phyloP scores from a whole-genome alignment of 2,888 invertebrate genomes.

The Quadroppia sp. region DNA sequence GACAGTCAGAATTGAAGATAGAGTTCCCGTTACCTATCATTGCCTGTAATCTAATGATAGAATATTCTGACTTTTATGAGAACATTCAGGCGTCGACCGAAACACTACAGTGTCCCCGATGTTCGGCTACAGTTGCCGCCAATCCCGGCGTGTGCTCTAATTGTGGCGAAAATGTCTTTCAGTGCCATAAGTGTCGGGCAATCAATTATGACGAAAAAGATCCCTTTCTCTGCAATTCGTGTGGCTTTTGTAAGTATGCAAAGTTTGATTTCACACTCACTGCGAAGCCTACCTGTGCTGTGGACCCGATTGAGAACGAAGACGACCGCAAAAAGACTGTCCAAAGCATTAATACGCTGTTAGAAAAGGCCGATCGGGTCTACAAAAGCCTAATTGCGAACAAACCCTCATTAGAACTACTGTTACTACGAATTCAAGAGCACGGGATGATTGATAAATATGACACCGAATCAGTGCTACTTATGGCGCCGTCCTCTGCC shows the following conservation, averaged over 20 bases:
- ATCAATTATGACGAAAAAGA: slow-evolving; percentile 99
- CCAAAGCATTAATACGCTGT: slow-evolving; percentile 76
- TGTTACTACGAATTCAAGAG: slow-evolving; percentile 80
- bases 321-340: slow-evolving; percentile 94
- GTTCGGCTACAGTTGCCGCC: slow-evolving; percentile 92
- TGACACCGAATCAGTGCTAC: slow-evolving; percentile 53
- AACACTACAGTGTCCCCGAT: slow-evolving; percentile 89
- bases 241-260: slow-evolving; percentile 98
- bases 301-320: slow-evolving; percentile 94
- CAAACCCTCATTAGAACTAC: slow-evolving; percentile 78
- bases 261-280: slow-evolving; percentile 94
- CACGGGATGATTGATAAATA: slow-evolving; percentile 62
- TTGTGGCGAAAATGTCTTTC: slow-evolving; percentile 97
- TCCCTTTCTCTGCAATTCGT: slow-evolving; percentile 96
- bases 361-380: slow-evolving; percentile 91
- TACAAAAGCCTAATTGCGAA: slow-evolving; percentile 85
- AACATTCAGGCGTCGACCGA: slow-evolving; percentile 89
- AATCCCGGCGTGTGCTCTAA: slow-evolving; percentile 88
- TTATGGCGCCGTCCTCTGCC: not conserved
- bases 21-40: slow-evolving; percentile 96
- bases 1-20: slow-evolving; percentile 91
- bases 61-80: slow-evolving; percentile 96
- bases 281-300: slow-evolving; percentile 87
- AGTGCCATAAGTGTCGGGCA: slow-evolving; percentile 97
- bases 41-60: slow-evolving; percentile 96